These are phyloP conservation scores for Bombus picipes DNA, from an alignment of 1,140 invertebrate genomes.

Conservation along the genomic window DNA sequence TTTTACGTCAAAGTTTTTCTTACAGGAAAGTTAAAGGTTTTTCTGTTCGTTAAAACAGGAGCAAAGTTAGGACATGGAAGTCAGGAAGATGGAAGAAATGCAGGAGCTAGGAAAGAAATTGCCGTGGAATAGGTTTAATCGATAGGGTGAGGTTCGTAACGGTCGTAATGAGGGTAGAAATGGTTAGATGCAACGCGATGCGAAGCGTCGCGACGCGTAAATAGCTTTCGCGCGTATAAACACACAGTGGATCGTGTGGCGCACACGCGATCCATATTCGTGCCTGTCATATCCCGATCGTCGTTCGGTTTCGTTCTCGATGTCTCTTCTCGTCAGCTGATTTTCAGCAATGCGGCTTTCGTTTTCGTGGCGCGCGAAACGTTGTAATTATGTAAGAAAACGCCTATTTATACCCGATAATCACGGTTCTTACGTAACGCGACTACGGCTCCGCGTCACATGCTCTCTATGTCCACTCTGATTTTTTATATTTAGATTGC, in stretches of 20 bases:
- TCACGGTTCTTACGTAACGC: constrained; percentile 36
- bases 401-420: constrained; percentile 48
- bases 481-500: constrained; percentile 50
- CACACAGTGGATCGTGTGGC: neutral
- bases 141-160: neutral
- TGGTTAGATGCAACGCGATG: neutral
- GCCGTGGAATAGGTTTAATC: neutral
- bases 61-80: no score
- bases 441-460: constrained; percentile 13
- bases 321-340: constrained; percentile 67
- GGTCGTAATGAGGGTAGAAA: neutral
- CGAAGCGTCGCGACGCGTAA: constrained; percentile 1
- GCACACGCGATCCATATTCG: constrained; percentile 69
- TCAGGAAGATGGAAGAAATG: no score
- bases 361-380: constrained; percentile 3
- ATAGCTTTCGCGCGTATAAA: neutral
- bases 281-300: constrained; percentile 55
- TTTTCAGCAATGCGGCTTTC: constrained; percentile 67
- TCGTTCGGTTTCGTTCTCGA: constrained; percentile 20
- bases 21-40: no score
- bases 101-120: no score
- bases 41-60: no score
- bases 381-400: constrained; percentile 48
- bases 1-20: neutral
- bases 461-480: neutral